Base-by-base conservation (phyloP, 2,888 invertebrate genomes). In the Lobophora halterata region DNA sequence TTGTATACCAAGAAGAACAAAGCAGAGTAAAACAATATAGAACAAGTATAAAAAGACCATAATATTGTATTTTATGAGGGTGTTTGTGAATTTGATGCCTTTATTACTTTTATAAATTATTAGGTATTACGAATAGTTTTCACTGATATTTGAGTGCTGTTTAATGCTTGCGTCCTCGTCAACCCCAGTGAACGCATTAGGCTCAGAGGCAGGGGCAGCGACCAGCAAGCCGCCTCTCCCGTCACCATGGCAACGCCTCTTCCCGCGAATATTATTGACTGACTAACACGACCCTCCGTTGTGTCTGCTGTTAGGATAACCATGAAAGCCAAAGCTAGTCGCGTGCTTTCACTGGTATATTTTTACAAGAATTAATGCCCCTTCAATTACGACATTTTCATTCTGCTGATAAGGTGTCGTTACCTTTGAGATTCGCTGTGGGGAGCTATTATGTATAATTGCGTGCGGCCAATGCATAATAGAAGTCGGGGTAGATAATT, bases 231-330 rank as follows among this genome's bases (percentile, higher is more conserved):
- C 28, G 75, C 65, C 74, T 75, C 78, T 78, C 78, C 66, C 64
- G 85, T 87, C 54, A 61, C 70, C 71, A 86, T 85, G 81, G 71
- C 79, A 73, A 87, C 83, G 71, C 79, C 75, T 71, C 71, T 32
- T 73, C 71, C 69, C 68, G 73, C 69, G 69, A 75, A 78, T 71
- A 71, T 68, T 75, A 79, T 83, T 79, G 81, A 82, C 79, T 79
- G 78, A 70, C 76, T 55, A 55, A 51, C 54, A 54, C 58, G 50
- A 45, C 52, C 50, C 51, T 41, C 36, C 32, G 34, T 23, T 35
- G 29, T 30, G 36, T 36, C 34, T 31, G 18, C 8, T 23, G 17
- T 23, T 13, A 34, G 34, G 34, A 30, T 40, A 39, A 35, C 14
- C n/a, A 34, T 28, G 40, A 19, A 38, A 14, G 35, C 23, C 16